Base-by-base conservation (phyloP, 2,113 vertebrate genomes). In the Gobius niger region DNA sequence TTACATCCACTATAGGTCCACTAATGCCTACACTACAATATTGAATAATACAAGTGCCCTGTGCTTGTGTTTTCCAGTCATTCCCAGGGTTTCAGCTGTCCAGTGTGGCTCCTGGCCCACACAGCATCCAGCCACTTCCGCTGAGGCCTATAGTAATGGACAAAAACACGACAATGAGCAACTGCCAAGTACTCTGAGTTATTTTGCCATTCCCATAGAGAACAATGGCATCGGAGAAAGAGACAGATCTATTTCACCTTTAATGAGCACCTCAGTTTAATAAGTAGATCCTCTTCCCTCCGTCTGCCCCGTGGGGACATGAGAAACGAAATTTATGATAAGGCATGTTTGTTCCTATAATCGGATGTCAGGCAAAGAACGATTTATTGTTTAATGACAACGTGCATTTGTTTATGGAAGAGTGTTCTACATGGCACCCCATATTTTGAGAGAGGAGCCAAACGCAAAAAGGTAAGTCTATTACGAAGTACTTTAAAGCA, bases 61-160 rank as follows among this genome's bases (percentile, higher is more conserved):
- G 78, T 75, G 71, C 85, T 76, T 77, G 72, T 65, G 56, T 80
- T 81, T 41, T 66, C 72, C 44, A 68, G 68, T 62, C 63, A 84
- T 89, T 91, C 90, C 83, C 84, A 90, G 87, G 89, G 88, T 90
- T 86, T 91, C 81, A 80, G 78, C 81, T 91, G 85, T 84, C 87
- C 63, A 50, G 76, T 62, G 77, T 84, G 85, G 76, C 76, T 88
- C 80, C 87, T 80, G 81, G 73, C 83, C 81, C 85, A 73, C 74
- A 61, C 54, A 67, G 72, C 63, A 80, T 77, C 81, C 82, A 87
- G 76, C 74, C 80, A 82, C 88, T 85, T 88, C 86, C 84, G 88
- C 78, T 56, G 77, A 85, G 81, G 77, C 54, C 77, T 73, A 81
- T 40, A 82, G 85, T 85, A 81, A 81, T 74, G 82, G 87, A 91